Evolutionary conservation across 2,797 vertebrate species (phyloP).

Genomic region (Oryzias sinensis): DNA sequence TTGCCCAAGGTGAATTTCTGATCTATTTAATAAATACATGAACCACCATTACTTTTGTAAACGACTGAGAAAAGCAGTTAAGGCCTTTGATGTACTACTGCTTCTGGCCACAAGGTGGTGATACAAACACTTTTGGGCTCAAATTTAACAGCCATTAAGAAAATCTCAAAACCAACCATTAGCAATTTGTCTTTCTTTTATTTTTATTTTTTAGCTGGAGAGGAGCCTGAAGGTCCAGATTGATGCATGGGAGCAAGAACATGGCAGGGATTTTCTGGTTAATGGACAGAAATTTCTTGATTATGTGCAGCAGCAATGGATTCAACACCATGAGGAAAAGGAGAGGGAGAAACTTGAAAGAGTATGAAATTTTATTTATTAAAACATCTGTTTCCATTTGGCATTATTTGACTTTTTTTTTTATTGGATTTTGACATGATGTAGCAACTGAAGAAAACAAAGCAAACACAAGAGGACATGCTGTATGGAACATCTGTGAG

Average conservation of each 20-base stretch:
- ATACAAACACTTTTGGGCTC: too few relatives aligned
- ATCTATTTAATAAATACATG: neutral
- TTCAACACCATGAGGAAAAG: constrained; percentile 81
- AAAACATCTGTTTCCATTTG: neutral
- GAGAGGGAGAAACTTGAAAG: constrained; percentile 89
- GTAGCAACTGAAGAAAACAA: constrained; percentile 91
- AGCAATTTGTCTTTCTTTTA: too few relatives aligned
- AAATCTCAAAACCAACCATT: too few relatives aligned
- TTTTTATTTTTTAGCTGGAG: constrained; percentile 80
- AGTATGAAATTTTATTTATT: constrained; percentile 70
- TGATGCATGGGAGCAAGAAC: constrained; percentile 84
- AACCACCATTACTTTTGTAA: too few relatives aligned
- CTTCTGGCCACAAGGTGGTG: too few relatives aligned
- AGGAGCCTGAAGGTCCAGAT: constrained; percentile 83
- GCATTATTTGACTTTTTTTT: neutral
- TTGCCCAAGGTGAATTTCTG: constrained; percentile 83
- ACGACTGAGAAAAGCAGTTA: too few relatives aligned
- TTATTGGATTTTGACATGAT: neutral
- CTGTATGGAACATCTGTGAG: constrained; percentile 81
- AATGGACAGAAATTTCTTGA: constrained; percentile 86
- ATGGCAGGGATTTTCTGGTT: constrained; percentile 78
- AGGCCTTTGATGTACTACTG: too few relatives aligned
- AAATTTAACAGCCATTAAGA: too few relatives aligned
- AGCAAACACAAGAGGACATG: constrained; percentile 88
- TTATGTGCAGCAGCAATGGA: constrained; percentile 87